Conservation (phyloP, 2,888 invertebrate genomes). For the Sympetrum striolatum region DNA sequence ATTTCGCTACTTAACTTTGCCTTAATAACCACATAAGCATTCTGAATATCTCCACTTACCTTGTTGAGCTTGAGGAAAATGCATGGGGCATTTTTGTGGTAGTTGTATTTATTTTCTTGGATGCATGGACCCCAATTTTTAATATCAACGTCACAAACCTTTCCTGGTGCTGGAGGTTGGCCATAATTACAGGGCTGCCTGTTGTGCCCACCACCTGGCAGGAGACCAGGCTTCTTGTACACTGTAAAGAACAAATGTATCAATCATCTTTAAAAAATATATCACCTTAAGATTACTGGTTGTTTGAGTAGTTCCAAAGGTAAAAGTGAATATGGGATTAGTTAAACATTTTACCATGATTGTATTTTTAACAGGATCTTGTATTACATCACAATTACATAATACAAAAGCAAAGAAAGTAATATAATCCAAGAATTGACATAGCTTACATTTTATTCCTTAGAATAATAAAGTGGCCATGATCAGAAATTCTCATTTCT, state of each 20-base stretch:
- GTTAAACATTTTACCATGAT: background rate
- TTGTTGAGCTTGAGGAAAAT: slow-evolving; percentile 96
- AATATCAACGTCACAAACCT: slow-evolving; percentile 84
- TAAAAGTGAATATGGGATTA: background rate
- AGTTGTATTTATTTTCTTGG: slow-evolving; percentile 82
- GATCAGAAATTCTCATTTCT: background rate
- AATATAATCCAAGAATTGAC: too few species aligned
- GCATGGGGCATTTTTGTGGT: slow-evolving; percentile 86
- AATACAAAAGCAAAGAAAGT: too few species aligned
- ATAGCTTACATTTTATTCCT: background rate
- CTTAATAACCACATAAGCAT: too few species aligned
- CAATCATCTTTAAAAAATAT: background rate
- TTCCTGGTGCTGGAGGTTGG: slow-evolving; percentile 67
- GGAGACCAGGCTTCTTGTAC: slow-evolving; percentile 56
- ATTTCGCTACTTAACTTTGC: background rate
- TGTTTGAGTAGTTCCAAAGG: too few species aligned
- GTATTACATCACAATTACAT: too few species aligned
- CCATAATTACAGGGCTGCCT: slow-evolving; percentile 72
- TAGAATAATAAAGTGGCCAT: background rate
- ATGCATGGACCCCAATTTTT: slow-evolving; percentile 79
- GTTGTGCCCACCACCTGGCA: slow-evolving; percentile 60
- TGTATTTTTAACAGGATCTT: too few species aligned
- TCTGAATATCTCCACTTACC: slow-evolving; percentile 62
- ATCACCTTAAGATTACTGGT: too few species aligned
- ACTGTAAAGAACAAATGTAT: slow-evolving; percentile 52